A percentile compares a stretch with the other conserved stretches of the same genome.
Evolutionary conservation across 1,140 invertebrate genomes (phyloP).

Genomic region (Drosophila jambulina): DNA sequence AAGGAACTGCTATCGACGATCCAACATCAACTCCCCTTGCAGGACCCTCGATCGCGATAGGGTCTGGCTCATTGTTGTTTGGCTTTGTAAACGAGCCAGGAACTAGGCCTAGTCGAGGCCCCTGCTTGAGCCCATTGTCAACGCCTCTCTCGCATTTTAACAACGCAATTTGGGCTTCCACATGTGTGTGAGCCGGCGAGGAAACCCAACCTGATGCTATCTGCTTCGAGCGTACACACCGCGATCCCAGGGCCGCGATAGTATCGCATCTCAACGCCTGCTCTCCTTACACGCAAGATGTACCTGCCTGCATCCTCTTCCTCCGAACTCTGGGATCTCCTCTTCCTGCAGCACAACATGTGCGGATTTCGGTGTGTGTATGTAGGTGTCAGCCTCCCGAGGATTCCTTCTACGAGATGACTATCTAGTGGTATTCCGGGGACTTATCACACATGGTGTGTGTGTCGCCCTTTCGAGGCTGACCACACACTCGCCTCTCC

Average conservation of each 20-base stretch:
- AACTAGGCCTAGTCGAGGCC: constrained; percentile 32
- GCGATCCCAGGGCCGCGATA: constrained; percentile 40
- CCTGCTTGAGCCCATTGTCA: constrained; percentile 67
- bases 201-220: constrained; percentile 66
- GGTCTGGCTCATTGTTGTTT: constrained; percentile 59
- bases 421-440: constrained; percentile 48
- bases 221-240: constrained; percentile 51
- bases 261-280: constrained; percentile 32
- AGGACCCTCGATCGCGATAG: constrained; percentile 71
- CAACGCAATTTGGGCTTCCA: constrained; percentile 80
- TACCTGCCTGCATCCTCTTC: constrained; percentile 39
- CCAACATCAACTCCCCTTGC: constrained; percentile 59
- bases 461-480: constrained; percentile 29
- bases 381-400: constrained; percentile 78
- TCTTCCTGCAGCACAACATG: constrained; percentile 62
- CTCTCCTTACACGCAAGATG: constrained; percentile 43
- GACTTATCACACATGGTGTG: constrained; percentile 37
- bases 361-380: constrained; percentile 74
- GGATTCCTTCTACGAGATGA: constrained; percentile 50
- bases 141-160: constrained; percentile 78
- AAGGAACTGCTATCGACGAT: constrained; percentile 19
- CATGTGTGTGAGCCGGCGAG: constrained; percentile 56
- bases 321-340: constrained; percentile 9
- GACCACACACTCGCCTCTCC: constrained; percentile 31
- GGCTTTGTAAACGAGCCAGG: constrained; percentile 54